Evolutionary conservation across 1,140 invertebrate genomes (phyloP).

Genomic region (Theocolax elegans): DNA sequence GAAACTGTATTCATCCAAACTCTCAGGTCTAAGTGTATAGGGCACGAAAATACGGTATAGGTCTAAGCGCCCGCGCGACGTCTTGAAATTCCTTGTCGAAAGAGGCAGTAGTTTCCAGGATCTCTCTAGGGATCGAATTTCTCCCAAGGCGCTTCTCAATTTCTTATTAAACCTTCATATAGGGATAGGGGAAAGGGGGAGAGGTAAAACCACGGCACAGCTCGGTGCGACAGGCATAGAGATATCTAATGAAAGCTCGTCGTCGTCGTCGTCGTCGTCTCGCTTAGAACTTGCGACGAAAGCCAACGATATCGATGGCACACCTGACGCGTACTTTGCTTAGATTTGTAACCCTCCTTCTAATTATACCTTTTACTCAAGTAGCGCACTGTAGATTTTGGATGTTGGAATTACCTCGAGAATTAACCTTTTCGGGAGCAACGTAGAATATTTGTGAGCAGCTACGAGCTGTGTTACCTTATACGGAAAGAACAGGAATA

Average conservation of each 20-base stretch:
- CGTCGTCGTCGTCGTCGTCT: not conserved
- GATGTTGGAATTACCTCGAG: not conserved
- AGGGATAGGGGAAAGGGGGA: too few relatives aligned
- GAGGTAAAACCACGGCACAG: not conserved
- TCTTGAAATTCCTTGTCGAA: too few relatives aligned
- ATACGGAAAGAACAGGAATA: too few relatives aligned
- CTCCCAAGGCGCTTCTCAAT: constrained; percentile 22
- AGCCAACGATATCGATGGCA: constrained; percentile 26
- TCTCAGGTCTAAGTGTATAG: too few relatives aligned
- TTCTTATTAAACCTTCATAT: constrained; percentile 35
- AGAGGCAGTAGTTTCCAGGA: too few relatives aligned
- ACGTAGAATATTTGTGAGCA: too few relatives aligned
- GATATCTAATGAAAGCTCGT: constrained; percentile 11
- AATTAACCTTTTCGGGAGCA: not conserved
- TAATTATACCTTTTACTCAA: too few relatives aligned
- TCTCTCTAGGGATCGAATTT: constrained; percentile 32
- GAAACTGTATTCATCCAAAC: too few relatives aligned
- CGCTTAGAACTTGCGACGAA: not conserved
- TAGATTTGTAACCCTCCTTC: not conserved
- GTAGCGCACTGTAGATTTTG: not conserved
- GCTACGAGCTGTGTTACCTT: too few relatives aligned
- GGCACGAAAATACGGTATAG: too few relatives aligned
- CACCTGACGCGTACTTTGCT: constrained; percentile 7
- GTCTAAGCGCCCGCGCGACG: too few relatives aligned
- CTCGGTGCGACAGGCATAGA: not conserved